These are phyloP conservation scores for Tyto alba DNA, from an alignment of 2,113 vertebrate genomes.

Conservation along the genomic window DNA sequence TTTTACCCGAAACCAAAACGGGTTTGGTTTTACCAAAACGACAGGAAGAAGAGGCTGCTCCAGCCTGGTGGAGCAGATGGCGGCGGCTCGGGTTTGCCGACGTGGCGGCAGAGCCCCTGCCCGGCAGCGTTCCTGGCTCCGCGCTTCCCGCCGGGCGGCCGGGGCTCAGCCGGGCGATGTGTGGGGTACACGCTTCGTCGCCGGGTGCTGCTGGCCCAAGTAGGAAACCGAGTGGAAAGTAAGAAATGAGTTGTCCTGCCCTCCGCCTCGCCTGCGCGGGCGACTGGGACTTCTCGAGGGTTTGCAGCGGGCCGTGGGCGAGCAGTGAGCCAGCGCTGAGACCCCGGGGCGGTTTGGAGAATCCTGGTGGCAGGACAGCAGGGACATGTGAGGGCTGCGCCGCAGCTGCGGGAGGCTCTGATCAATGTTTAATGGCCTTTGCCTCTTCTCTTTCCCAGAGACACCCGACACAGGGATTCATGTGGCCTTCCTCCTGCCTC, in stretches of 20 bases:
- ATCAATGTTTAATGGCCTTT: constrained; percentile 65
- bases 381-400: rapidly evolving
- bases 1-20: too few species aligned
- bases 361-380: neutral
- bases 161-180: rapidly evolving
- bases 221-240: neutral
- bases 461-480: neutral
- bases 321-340: rapidly evolving
- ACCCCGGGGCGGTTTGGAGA: neutral
- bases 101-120: rapidly evolving
- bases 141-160: rapidly evolving
- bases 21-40: neutral
- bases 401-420: rapidly evolving
- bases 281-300: neutral
- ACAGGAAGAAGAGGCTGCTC: neutral
- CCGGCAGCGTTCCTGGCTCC: neutral
- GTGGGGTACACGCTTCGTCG: rapidly evolving
- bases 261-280: rapidly evolving
- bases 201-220: neutral
- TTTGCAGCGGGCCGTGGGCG: too few species aligned
- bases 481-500: neutral
- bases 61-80: neutral
- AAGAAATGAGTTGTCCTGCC: neutral
- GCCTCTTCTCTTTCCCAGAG: neutral
- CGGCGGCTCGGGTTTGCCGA: neutral